Evolutionary conservation across 2,797 vertebrate species (phyloP).

Genomic region (Cossypha caffra): DNA sequence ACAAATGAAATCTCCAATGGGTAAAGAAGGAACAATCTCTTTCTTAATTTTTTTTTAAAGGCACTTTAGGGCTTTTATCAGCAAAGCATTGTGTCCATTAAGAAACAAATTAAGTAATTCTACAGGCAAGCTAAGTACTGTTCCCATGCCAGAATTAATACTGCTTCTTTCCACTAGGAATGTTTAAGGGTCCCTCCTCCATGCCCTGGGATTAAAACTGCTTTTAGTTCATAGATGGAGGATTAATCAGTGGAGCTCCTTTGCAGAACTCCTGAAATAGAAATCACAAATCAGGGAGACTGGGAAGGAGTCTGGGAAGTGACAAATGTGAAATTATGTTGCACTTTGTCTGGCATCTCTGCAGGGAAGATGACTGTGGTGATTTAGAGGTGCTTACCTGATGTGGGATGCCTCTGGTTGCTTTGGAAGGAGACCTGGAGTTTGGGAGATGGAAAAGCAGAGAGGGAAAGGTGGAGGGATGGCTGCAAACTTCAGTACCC

Average conservation of each 20-base stretch:
- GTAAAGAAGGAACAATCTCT: constrained; percentile 49
- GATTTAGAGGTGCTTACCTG: neutral
- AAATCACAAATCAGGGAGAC: constrained; percentile 63
- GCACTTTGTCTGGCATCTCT: neutral
- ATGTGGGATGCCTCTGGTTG: neutral
- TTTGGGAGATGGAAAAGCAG: neutral
- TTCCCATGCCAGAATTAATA: constrained; percentile 64
- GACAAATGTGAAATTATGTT: constrained; percentile 41
- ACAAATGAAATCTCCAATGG: constrained; percentile 43
- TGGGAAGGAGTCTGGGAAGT: constrained; percentile 36
- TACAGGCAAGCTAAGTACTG: constrained; percentile 56
- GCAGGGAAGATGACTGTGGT: neutral
- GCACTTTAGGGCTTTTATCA: constrained; percentile 70
- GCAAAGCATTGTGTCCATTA: constrained; percentile 61
- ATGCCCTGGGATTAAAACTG: constrained; percentile 47
- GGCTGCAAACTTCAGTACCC: neutral
- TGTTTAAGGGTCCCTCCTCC: constrained; percentile 38
- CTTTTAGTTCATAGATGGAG: constrained; percentile 53
- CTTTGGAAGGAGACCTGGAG: neutral
- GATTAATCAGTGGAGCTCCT: constrained; percentile 66
- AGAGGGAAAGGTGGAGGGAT: neutral
- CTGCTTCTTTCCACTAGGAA: neutral
- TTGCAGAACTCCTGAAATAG: constrained; percentile 64
- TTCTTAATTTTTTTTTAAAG: constrained; percentile 56
- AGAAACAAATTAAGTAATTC: constrained; percentile 68